Evolutionary conservation across 1,140 invertebrate species (phyloP).

Genomic region (Pseudobourletiella spinata): DNA sequence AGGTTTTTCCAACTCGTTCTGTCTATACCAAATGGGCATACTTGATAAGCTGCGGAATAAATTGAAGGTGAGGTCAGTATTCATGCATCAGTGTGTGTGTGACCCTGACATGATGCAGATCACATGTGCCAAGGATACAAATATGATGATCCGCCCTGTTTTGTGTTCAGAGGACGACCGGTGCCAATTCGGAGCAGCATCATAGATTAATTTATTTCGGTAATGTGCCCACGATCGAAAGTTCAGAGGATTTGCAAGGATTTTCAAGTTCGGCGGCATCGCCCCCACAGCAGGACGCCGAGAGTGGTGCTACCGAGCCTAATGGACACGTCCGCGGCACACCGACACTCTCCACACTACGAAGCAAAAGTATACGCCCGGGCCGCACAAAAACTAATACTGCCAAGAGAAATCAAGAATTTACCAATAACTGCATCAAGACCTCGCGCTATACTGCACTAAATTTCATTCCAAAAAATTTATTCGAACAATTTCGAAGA

Average conservation of each 20-base stretch:
- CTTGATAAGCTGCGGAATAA: neutral
- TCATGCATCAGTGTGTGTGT: no score
- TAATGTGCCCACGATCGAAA: conserved; percentile 14
- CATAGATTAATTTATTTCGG: conserved; percentile 28
- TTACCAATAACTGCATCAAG: neutral
- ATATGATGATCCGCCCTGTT: no score
- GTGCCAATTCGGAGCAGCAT: neutral
- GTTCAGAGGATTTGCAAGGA: no score
- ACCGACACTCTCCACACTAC: neutral
- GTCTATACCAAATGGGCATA: conserved; percentile 8
- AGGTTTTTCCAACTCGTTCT: no score
- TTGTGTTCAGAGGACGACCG: neutral
- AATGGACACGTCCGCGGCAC: no score
- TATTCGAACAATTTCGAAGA: conserved; percentile 73
- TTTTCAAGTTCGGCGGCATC: no score
- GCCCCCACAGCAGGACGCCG: no score
- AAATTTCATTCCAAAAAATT: conserved; percentile 73
- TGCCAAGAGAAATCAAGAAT: neutral
- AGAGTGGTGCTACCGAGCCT: no score
- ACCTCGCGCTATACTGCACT: conserved; percentile 59
- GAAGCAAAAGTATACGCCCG: neutral
- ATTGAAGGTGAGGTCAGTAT: neutral
- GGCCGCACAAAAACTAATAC: neutral
- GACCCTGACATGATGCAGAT: no score
- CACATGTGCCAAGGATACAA: no score